Base-by-base conservation (phyloP, 2,797 vertebrate genomes). In the Lutjanus argentimaculatus region DNA sequence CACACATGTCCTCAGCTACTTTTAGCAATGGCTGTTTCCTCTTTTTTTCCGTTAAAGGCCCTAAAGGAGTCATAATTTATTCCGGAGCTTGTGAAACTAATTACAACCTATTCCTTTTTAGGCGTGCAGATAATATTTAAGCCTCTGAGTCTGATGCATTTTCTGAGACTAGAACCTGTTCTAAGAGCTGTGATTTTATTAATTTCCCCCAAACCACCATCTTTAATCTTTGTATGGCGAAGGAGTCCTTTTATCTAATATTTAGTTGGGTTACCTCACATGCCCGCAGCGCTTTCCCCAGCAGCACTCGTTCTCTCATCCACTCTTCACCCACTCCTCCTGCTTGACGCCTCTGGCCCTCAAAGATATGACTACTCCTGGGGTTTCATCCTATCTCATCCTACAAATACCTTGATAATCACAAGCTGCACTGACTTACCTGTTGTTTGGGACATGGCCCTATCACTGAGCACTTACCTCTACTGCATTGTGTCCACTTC, bases 381-480 rank as follows among this genome's bases (percentile, higher is more conserved):
- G 19, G 64, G 15, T 81, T 74, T 65, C 16, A 10, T 40, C 78
- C 80, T 84, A 30, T 51, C 72, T 91, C 70, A 43, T 79, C 86
- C 92, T 91, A 14, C 53, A 30, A 30, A 7, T 21, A 15, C 57
- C 67, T 43, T 42, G 12, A 68, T 22, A n/a, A 58, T 53, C 53
- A 75, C 42, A 42, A 36, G n/a, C 82, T 88, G 58, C 19, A 8
- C 84, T 89, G 77, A 96, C 96, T 96, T 96, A 96, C 96, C 95
- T 96, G 91, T 14, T 53, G 53, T 86, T 83, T 86, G 70, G 89
- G 83, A 90, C 91, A 78, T 64, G 68, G 78, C 84, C 79, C 77
- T 88, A 83, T 84, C 84, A 88, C 92, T 91, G 86, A 93, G 93
- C 94, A 97, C 98, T 99, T 97, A 99, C 98, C 98, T 99, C 98